Base-by-base conservation (phyloP, 2,797 vertebrate genomes). In the Coregonus sp. region DNA sequence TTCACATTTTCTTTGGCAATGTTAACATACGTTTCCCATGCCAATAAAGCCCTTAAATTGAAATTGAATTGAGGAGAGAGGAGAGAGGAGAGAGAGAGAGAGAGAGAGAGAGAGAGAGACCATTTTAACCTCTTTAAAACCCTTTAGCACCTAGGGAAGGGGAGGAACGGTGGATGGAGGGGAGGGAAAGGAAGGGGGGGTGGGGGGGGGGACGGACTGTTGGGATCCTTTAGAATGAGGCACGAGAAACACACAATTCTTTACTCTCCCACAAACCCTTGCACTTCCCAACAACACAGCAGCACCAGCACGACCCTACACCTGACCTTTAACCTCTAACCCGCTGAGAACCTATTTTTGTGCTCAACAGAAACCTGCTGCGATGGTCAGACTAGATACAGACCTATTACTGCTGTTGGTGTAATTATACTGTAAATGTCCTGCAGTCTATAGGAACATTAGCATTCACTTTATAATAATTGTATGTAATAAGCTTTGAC, bases 201-300 rank as follows among this genome's bases (percentile, higher is more conserved):
- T n/a, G n/a, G n/a, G n/a, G n/a, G n/a, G n/a, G 25, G 65, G 31
- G 84, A 86, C 86, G 89, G 78, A 83, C 96, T 98, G 97, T 96
- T 96, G 94, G 88, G 91, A 97, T 96, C 96, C 97, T 97, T 98
- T 98, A 98, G 95, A 95, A 95, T 93, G 95, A 97, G 96, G 95
- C 95, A 95, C 95, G 95, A 96, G 97, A 97, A 96, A 96, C 95
- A 96, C 96, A 96, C 95, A 93, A 93, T 92, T 93, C 92, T 89
- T 79, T 80, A 69, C 84, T 91, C 77, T 90, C 86, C 92, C 94
- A 91, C 89, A 92, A 90, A 86, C 91, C 86, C 33, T 87, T 82
- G 76, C 81, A 47, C 40, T 47, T 47, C 40, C 40, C 40, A 47
- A 47, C 40, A 47, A 47, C 40, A 47, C 40, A 47, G 9, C 40